phyloP scores from a whole-genome alignment of 1,140 invertebrate genomes.

The Trichonephila inaurata region DNA sequence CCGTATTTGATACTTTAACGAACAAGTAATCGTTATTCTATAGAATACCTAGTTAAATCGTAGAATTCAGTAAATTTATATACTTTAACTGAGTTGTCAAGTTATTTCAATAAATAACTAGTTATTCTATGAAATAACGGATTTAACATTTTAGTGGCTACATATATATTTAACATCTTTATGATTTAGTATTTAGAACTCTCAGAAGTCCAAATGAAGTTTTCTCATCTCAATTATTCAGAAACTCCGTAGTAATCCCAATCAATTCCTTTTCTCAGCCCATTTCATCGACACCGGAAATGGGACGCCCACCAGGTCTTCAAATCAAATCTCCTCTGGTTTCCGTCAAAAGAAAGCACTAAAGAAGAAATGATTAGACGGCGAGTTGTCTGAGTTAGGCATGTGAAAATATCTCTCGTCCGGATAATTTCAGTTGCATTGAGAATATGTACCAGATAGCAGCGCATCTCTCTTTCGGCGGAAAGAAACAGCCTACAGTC shows the following conservation, averaged over 20 bases:
- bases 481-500: background rate
- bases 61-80: too few relatives aligned
- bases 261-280: background rate
- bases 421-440: background rate
- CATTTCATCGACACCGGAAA: background rate
- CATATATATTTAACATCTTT: too few relatives aligned
- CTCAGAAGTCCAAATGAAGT: too few relatives aligned
- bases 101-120: too few relatives aligned
- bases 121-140: too few relatives aligned
- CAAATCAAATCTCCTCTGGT: background rate
- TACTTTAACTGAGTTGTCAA: too few relatives aligned
- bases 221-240: background rate
- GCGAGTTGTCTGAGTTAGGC: background rate
- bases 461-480: background rate
- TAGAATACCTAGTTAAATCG: too few relatives aligned
- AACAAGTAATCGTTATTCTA: too few relatives aligned
- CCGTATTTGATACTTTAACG: too few relatives aligned
- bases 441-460: slow-evolving; percentile 6
- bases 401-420: background rate
- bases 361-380: background rate
- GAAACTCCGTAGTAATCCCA: background rate
- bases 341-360: background rate
- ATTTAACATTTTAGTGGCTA: too few relatives aligned
- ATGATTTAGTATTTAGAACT: too few relatives aligned
- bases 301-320: background rate